Base-by-base conservation (phyloP, 2,888 invertebrate species). In the Lepidonotus clava region DNA sequence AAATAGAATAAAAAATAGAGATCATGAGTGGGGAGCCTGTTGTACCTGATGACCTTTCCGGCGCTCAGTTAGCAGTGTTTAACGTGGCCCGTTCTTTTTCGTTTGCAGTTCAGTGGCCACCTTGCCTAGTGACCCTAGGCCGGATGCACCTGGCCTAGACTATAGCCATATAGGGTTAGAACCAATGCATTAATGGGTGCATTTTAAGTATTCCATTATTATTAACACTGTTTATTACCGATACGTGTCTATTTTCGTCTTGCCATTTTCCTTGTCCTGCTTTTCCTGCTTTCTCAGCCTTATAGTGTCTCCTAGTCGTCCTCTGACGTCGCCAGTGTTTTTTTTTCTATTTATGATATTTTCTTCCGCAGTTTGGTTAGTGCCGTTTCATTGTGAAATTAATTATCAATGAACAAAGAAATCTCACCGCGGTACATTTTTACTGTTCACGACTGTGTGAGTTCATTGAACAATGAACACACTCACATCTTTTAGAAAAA, bases 161-260 rank as follows among this genome's bases (percentile, higher is more conserved):
- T 46, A 80, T 80, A 80, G 80, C 80, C 80, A 80, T 46, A 80
- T 80, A 80, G 80, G 80, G 80, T 80, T 51, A 80, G 80, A 51
- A 46, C 71, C 71, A 71, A 34, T n/a, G n/a, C n/a, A n/a, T 36
- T 71, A 36, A 34, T 71, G 38, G 34, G 71, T 71, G 71, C 71
- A 71, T 71, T 71, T 24, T 71, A 71, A 71, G 71, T 71, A 71
- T 71, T 28, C 18, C n/a, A n/a, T n/a, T n/a, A 66, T 32, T 71
- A 34, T 11, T 38, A 71, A 34, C 71, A 36, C 38, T 34, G 71
- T 71, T 71, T 34, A 71, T n/a, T 38, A 34, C 38, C n/a, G 36
- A 71, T 71, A 38, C n/a, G 36, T 18, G 71, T 18, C 71, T 66
- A 2, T 61, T n/a, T 28, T 24, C 38, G 1, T 71, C 38, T 14